Conservation (phyloP, 2,113 vertebrate species). For the Neotoma lepida region DNA sequence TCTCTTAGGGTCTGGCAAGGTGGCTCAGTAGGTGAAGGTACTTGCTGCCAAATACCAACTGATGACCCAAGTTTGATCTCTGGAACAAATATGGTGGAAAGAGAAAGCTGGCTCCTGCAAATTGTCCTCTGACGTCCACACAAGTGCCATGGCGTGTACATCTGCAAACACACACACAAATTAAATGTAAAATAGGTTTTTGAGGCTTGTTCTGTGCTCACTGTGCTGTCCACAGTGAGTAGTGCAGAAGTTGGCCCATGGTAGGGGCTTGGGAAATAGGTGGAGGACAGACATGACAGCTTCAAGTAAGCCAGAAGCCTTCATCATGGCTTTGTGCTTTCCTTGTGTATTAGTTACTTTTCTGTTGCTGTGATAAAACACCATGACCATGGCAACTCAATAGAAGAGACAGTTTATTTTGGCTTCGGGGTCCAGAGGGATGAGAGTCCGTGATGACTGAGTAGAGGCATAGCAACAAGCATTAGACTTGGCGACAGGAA, state of each 20-base stretch:
- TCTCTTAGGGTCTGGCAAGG: background rate
- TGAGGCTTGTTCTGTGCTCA: background rate
- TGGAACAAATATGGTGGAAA: background rate
- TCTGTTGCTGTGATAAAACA: background rate
- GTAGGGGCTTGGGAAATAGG: background rate
- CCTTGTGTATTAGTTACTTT: background rate
- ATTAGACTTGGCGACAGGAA: background rate
- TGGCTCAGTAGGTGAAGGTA: background rate
- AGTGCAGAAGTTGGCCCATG: background rate
- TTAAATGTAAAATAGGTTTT: background rate
- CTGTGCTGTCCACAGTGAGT: background rate
- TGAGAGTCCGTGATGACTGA: background rate
- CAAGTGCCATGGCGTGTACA: no score
- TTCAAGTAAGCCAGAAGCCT: background rate
- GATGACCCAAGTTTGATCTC: background rate
- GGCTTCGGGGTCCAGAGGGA: background rate
- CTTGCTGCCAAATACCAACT: background rate
- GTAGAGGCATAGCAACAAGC: background rate
- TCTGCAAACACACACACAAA: background rate
- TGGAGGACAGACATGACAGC: background rate
- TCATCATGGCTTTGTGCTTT: background rate
- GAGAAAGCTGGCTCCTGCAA: no score
- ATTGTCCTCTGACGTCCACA: background rate
- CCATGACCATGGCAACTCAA: background rate
- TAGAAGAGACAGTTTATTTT: background rate